These are phyloP conservation scores for Drosophila nr. perissopoda DNA, from an alignment of 2,888 invertebrate genomes.

Conservation along the genomic window DNA sequence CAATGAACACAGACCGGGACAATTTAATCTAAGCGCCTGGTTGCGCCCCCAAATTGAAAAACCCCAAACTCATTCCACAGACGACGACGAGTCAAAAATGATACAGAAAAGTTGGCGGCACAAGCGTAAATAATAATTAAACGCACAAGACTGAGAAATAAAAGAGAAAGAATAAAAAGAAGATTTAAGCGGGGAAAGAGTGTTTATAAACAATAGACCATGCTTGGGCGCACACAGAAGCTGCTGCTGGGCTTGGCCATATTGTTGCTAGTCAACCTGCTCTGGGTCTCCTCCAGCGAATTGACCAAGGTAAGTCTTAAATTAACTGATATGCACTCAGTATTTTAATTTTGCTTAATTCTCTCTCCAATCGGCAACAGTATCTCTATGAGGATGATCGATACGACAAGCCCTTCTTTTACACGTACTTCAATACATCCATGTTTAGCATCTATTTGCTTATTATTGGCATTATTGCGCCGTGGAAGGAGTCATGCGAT, in stretches of 20 bases:
- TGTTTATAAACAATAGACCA: constrained; percentile 46
- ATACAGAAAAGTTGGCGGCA: constrained; percentile 70
- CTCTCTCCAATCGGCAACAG: constrained; percentile 85
- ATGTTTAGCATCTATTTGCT: constrained; percentile 96
- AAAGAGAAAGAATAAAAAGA: background rate
- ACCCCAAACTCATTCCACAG: background rate
- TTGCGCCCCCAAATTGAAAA: background rate
- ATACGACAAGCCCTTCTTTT: constrained; percentile 97
- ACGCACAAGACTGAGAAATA: constrained; percentile 18
- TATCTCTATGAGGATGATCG: constrained; percentile 93
- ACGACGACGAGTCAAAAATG: constrained; percentile 55
- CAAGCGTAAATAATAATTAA: constrained; percentile 69
- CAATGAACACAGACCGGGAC: constrained; percentile 9
- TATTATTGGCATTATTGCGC: constrained; percentile 94
- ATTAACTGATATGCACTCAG: background rate
- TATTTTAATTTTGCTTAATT: no score
- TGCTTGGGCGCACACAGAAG: constrained; percentile 88
- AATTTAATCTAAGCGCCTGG: constrained; percentile 7
- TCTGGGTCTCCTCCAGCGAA: constrained; percentile 98
- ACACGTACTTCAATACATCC: constrained; percentile 97
- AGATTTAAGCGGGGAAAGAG: constrained; percentile 9
- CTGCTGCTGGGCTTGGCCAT: constrained; percentile 94
- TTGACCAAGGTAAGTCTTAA: constrained; percentile 92
- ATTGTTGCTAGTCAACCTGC: constrained; percentile 94
- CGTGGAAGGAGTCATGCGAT: constrained; percentile 95